phyloP scores from a whole-genome alignment of 2,797 vertebrate species.

The Enteromius thamalakanensis region DNA sequence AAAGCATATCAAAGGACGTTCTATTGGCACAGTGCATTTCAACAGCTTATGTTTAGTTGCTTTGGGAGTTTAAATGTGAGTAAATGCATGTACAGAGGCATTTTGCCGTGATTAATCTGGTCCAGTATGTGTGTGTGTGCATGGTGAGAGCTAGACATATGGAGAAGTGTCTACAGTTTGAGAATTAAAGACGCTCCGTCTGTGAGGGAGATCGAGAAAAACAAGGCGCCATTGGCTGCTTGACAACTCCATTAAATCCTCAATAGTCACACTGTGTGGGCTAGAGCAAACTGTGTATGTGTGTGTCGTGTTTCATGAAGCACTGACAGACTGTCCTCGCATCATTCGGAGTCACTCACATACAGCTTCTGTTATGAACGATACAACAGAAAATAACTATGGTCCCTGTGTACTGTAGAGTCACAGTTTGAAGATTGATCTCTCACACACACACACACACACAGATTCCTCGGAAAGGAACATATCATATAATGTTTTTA shows the following conservation, averaged over 20 bases:
- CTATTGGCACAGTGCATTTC: slow-evolving; percentile 15
- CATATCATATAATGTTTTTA: neutral
- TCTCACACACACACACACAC: too few relatives aligned
- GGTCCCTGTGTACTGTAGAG: neutral
- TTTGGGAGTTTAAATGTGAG: slow-evolving; percentile 15
- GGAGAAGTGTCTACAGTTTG: slow-evolving; percentile 56
- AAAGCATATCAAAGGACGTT: slow-evolving; percentile 17
- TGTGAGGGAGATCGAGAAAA: slow-evolving; percentile 53
- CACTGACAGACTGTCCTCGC: slow-evolving; percentile 35
- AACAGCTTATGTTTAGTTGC: slow-evolving; percentile 12
- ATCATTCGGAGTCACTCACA: slow-evolving; percentile 22
- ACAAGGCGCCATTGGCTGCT: slow-evolving; percentile 46
- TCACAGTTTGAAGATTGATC: neutral
- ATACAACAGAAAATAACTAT: slow-evolving; percentile 21
- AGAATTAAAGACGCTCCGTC: slow-evolving; percentile 62
- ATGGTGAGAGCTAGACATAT: slow-evolving; percentile 56
- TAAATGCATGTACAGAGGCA: slow-evolving; percentile 19
- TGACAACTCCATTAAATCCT: slow-evolving; percentile 56
- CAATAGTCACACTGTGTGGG: slow-evolving; percentile 44
- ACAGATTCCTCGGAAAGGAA: neutral
- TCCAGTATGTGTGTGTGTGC: slow-evolving; percentile 26
- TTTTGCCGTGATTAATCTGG: slow-evolving; percentile 54
- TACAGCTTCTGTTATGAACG: slow-evolving; percentile 13
- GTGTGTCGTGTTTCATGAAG: slow-evolving; percentile 30
- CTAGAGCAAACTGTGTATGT: slow-evolving; percentile 35